Conservation (phyloP, 2,888 invertebrate genomes). For the Calameuta idolon region DNA sequence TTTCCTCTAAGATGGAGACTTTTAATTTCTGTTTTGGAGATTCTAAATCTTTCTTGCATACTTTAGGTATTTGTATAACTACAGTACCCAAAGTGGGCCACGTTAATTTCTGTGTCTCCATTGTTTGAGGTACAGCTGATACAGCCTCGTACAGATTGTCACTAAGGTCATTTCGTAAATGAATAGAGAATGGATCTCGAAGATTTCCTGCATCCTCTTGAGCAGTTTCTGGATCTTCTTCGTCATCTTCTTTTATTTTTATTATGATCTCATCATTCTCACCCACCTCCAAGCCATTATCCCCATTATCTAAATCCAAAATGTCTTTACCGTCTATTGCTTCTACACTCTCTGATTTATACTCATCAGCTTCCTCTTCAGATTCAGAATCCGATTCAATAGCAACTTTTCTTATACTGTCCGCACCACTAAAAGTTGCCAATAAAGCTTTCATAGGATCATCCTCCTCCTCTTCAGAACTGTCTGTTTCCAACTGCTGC, state of each 20-base stretch:
- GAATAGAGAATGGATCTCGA: conserved; percentile 77
- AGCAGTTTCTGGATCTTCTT: conserved; percentile 61
- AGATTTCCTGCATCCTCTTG: conserved; percentile 59
- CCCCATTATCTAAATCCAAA: conserved; percentile 24
- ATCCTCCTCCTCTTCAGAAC: conserved; percentile 70
- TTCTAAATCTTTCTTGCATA: conserved; percentile 50
- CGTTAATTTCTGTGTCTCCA: conserved; percentile 64
- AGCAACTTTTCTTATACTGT: conserved; percentile 44
- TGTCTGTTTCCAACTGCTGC: conserved; percentile 64
- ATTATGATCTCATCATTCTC: conserved; percentile 34
- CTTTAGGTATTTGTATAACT: conserved; percentile 72
- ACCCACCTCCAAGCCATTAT: conserved; percentile 17
- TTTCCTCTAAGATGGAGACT: conserved; percentile 71
- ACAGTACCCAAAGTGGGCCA: conserved; percentile 78
- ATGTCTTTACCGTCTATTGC: conserved; percentile 9
- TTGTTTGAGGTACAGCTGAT: conserved; percentile 68
- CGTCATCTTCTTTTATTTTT: conserved; percentile 44
- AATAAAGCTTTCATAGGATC: conserved; percentile 70
- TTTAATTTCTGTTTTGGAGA: conserved; percentile 60
- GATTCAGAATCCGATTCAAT: conserved; percentile 63
- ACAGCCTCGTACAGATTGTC: conserved; percentile 74
- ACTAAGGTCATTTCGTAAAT: conserved; percentile 76
- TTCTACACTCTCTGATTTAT: neutral
- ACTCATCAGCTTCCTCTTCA: conserved; percentile 24
- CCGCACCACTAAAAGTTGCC: conserved; percentile 65